Conservation (phyloP, 2,797 vertebrate genomes). For the Myotis findleyi region DNA sequence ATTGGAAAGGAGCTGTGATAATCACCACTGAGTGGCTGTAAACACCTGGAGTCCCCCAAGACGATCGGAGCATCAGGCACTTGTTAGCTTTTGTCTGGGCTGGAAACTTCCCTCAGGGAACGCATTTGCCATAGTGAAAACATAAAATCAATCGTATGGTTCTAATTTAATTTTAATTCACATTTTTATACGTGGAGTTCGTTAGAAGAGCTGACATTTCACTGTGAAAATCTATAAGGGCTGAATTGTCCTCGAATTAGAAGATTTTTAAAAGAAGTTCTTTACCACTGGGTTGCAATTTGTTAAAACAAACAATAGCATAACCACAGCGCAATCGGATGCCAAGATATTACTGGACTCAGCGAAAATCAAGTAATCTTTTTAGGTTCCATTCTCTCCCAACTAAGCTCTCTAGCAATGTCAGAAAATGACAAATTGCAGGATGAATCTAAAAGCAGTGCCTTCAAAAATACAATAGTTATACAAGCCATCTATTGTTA, state of each 20-base stretch:
- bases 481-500: slow-evolving; percentile 90
- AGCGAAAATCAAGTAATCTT: slow-evolving; percentile 89
- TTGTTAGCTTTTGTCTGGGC: slow-evolving; percentile 69
- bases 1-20: slow-evolving; percentile 11
- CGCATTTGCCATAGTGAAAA: slow-evolving; percentile 70
- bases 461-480: slow-evolving; percentile 90
- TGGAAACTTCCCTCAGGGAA: slow-evolving; percentile 47
- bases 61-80: slow-evolving; percentile 31
- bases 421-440: slow-evolving; percentile 90
- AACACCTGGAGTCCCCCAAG: slow-evolving; percentile 3
- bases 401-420: slow-evolving; percentile 82
- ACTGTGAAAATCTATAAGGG: slow-evolving; percentile 79
- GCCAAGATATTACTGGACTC: slow-evolving; percentile 85
- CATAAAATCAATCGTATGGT: slow-evolving; percentile 78
- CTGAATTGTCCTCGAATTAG: slow-evolving; percentile 81
- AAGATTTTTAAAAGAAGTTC: slow-evolving; percentile 83
- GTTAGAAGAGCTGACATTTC: slow-evolving; percentile 81
- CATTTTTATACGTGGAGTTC: slow-evolving; percentile 81
- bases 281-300: slow-evolving; percentile 85
- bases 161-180: slow-evolving; percentile 85
- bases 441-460: slow-evolving; percentile 86
- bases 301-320: slow-evolving; percentile 89
- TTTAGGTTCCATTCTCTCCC: slow-evolving; percentile 85
- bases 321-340: slow-evolving; percentile 71
- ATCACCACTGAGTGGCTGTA: slow-evolving; percentile 61